These are phyloP conservation scores for Acanthosepion pharaonis DNA, from an alignment of 2,888 invertebrate species.

Conservation along the genomic window DNA sequence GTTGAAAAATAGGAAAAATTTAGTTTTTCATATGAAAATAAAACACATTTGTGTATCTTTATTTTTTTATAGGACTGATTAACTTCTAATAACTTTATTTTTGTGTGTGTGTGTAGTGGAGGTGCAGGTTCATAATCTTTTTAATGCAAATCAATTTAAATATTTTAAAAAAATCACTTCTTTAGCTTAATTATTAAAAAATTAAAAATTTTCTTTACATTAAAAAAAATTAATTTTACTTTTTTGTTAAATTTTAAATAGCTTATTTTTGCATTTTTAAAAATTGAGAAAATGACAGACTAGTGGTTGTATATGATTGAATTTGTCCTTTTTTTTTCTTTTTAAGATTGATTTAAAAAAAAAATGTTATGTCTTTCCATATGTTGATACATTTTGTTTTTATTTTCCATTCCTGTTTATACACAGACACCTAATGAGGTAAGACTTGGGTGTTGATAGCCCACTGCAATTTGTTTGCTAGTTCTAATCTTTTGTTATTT, in stretches of 20 bases:
- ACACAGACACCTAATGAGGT: slow-evolving; percentile 43
- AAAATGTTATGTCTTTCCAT: not conserved
- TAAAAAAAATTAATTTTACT: not conserved
- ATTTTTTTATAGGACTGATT: not conserved
- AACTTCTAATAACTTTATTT: not conserved
- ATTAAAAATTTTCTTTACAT: not conserved
- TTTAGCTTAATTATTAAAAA: not conserved
- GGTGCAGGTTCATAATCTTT: not conserved
- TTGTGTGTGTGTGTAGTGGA: not conserved
- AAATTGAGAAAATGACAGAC: not conserved
- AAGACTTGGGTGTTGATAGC: slow-evolving; percentile 34
- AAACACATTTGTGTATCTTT: not conserved
- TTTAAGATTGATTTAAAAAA: not conserved
- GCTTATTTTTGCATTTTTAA: not conserved
- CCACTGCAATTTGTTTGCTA: not conserved
- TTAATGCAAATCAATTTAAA: not conserved
- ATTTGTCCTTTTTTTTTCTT: not conserved
- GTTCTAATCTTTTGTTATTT: slow-evolving; percentile 34
- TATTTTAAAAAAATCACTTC: not conserved
- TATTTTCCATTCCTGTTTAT: slow-evolving; percentile 33
- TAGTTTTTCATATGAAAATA: not conserved
- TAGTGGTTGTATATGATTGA: not conserved
- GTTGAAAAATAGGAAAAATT: not conserved
- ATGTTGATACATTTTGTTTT: not conserved
- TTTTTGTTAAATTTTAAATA: not conserved